Evolutionary conservation across 2,113 vertebrate genomes (phyloP), one percentile per base, ranked within the genome.

Genomic region (Poeciliopsis retropinna): DNA sequence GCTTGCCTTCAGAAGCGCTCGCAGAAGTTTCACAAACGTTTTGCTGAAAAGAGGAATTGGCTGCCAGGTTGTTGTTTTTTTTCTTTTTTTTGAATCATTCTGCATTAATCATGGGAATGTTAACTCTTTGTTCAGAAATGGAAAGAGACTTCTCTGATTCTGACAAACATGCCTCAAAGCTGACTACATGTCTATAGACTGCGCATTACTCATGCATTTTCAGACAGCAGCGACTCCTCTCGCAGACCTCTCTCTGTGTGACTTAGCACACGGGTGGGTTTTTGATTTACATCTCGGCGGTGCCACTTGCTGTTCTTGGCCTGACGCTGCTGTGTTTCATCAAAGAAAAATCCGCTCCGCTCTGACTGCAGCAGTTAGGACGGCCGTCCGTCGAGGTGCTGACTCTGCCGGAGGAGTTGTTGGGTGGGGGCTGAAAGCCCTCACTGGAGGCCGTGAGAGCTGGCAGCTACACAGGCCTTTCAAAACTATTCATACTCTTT

Each of bases 201-300:
- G 91, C 75, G 82, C 85, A 93, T 96, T 95, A 95, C 95, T 95
- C 95, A 95, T 93, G 94, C 94, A 94, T 95, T 96, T 95, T 95
- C 95, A 94, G 95, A 95, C 94, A 86, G 93, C 94, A 90, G 91
- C 84, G 88, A 92, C 93, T 93, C 91, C 44, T 79, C 87, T 93
- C 81, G 89, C 93, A 93, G 91, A 92, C 90, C 63, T 94, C 91
- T 94, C 91, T 89, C 88, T 92, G 93, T 93, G 91, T 93, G 95
- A 95, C 94, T 93, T 87, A 93, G 93, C 94, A 90, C 94, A 88
- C 88, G 93, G 93, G 93, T 92, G 92, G 92, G 83, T 93, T 93
- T 89, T 93, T 93, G 93, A 95, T 95, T 96, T 95, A 95, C 92
- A 89, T 93, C 93, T 94, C 88, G 83, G 90, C 93, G 88, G 92